These are phyloP conservation scores for Limonius californicus DNA, from an alignment of 1,140 invertebrate genomes.

Conservation along the genomic window DNA sequence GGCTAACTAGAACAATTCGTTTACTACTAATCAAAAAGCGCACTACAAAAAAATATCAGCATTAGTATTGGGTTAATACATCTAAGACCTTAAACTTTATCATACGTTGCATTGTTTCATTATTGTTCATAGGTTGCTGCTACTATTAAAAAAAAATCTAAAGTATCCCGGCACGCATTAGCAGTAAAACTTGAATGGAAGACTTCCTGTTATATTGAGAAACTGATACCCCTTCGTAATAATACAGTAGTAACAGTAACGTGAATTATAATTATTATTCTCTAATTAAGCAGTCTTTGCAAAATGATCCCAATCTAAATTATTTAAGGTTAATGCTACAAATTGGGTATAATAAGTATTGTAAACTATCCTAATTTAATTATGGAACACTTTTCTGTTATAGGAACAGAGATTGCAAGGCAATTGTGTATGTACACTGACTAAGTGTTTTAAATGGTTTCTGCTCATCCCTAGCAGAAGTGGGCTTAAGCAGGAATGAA, in stretches of 20 bases:
- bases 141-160: neutral
- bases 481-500: constrained; percentile 1
- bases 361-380: constrained; percentile 2
- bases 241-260: neutral
- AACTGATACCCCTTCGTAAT: neutral
- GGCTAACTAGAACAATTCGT: neutral
- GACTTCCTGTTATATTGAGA: neutral
- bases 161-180: too few species aligned
- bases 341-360: neutral
- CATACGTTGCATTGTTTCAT: constrained; percentile 3
- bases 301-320: constrained; percentile 6
- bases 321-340: neutral
- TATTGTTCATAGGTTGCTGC: constrained; percentile 5
- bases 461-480: neutral
- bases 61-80: neutral
- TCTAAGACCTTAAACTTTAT: neutral
- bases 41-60: constrained; percentile 1
- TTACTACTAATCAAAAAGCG: neutral
- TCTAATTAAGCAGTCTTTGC: constrained; percentile 13
- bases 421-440: constrained; percentile 15
- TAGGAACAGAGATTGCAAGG: constrained; percentile 15
- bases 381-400: constrained; percentile 9
- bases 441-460: constrained; percentile 6
- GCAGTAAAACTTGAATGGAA: constrained; percentile 2
- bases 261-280: neutral